Evolutionary conservation across 2,797 vertebrate genomes (phyloP).

Genomic region (Avahi laniger): DNA sequence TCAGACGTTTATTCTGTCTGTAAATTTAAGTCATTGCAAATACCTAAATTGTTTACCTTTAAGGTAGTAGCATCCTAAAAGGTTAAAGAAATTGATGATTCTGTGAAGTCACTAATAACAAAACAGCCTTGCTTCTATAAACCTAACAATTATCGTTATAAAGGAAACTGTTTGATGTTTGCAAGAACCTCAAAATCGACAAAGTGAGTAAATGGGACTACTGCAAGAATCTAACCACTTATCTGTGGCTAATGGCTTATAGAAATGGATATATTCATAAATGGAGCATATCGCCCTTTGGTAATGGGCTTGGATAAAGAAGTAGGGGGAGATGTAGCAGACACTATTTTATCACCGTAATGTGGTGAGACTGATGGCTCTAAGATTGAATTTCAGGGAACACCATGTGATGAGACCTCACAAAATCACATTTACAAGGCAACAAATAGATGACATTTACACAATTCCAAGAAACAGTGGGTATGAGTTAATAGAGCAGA

Average conservation of each 20-base stretch:
- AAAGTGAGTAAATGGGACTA: neutral
- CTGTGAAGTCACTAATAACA: neutral
- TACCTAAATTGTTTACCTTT: neutral
- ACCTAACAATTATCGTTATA: neutral
- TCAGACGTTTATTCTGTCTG: neutral
- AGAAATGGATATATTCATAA: neutral
- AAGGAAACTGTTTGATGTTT: neutral
- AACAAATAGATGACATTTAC: neutral
- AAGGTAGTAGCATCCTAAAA: neutral
- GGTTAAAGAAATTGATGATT: neutral
- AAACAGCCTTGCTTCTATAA: neutral
- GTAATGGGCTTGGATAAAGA: neutral
- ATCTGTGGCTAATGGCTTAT: neutral
- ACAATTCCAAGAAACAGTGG: neutral
- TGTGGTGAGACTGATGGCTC: neutral
- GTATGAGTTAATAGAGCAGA: accelerated
- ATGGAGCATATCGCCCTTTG: neutral
- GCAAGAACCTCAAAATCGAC: neutral
- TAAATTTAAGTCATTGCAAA: neutral
- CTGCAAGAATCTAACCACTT: neutral
- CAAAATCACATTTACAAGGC: neutral
- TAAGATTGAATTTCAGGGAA: neutral
- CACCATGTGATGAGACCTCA: neutral
- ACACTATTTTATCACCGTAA: neutral
- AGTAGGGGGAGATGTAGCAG: neutral